These are phyloP conservation scores for Drosophila lini DNA, from an alignment of 1,140 invertebrate genomes.

Conservation along the genomic window DNA sequence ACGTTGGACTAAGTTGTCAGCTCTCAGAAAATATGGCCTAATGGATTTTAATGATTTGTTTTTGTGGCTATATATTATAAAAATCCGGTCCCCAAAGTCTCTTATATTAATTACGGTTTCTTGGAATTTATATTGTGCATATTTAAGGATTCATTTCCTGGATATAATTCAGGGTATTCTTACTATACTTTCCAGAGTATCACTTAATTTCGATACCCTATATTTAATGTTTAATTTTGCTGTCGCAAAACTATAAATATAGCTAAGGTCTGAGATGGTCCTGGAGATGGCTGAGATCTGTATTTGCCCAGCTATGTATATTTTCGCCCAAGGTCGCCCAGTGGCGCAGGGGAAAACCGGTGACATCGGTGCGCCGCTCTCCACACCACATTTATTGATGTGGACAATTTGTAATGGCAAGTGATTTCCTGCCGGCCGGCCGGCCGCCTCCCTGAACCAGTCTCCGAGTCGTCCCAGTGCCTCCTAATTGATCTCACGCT, in stretches of 20 bases:
- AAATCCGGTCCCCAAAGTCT: neutral
- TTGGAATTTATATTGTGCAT: neutral
- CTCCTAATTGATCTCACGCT: conserved; percentile 76
- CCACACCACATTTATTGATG: conserved; percentile 69
- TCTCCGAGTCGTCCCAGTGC: conserved; percentile 11
- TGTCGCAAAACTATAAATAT: neutral
- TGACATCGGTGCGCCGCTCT: conserved; percentile 52
- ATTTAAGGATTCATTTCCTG: neutral
- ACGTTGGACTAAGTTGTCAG: conserved; percentile 16
- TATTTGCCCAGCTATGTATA: neutral
- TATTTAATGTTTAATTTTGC: neutral
- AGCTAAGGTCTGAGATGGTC: neutral
- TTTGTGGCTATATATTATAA: conserved; percentile 7
- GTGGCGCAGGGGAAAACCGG: conserved; percentile 2
- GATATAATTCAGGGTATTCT: neutral
- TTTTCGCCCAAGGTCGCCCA: conserved; percentile 1
- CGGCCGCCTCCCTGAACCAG: conserved; percentile 24
- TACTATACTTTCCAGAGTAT: neutral
- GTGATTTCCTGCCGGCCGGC: conserved; percentile 73
- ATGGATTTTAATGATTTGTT: conserved; percentile 31
- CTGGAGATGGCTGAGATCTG: neutral
- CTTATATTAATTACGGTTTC: neutral
- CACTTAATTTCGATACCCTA: neutral
- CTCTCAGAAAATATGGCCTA: conserved; percentile 15
- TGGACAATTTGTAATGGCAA: conserved; percentile 81